Evolutionary conservation across 2,888 invertebrate species (phyloP).

Genomic region (Drosophila formosana): DNA sequence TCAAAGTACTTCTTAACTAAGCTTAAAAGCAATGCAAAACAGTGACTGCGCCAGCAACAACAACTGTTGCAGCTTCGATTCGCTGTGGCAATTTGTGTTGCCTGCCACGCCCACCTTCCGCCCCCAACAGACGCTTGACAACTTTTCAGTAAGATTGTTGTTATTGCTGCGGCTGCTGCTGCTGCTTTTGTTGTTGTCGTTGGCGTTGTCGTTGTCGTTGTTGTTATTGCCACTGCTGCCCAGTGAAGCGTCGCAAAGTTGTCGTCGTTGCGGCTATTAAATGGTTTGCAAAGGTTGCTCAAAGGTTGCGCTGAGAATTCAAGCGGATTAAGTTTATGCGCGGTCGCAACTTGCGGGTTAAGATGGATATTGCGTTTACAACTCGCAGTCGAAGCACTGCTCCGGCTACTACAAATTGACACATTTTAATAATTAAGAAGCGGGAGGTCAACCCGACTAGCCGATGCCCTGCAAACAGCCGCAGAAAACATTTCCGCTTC

Average conservation of each 20-base stretch:
- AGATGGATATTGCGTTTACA: conserved; percentile 4
- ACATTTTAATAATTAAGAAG: conserved; percentile 6
- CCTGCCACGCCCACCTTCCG: conserved; percentile 36
- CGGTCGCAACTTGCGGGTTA: conserved; percentile 32
- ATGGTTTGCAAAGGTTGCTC: conserved; percentile 42
- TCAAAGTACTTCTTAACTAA: conserved; percentile 74
- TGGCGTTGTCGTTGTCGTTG: not conserved
- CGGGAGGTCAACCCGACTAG: not conserved
- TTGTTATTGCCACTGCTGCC: conserved; percentile 23
- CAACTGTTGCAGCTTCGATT: conserved; percentile 58
- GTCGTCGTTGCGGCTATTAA: conserved; percentile 62
- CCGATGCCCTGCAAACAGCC: not conserved
- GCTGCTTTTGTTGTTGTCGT: not conserved
- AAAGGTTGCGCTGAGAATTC: conserved; percentile 48
- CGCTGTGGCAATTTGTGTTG: conserved; percentile 53
- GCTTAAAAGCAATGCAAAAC: conserved; percentile 74
- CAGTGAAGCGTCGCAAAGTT: conserved; percentile 57
- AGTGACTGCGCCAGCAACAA: conserved; percentile 26
- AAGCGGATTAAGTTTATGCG: conserved; percentile 44
- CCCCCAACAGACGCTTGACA: conserved; percentile 24
- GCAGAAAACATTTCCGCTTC: too few relatives aligned
- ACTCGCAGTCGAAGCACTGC: not conserved
- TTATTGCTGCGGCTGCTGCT: conserved; percentile 9
- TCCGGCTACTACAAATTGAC: not conserved
- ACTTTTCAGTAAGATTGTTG: conserved; percentile 37